A percentile compares a stretch with the other conserved stretches of the same genome.
These are phyloP conservation scores for Cossypha dichroa DNA, from an alignment of 2,797 vertebrate species.

Conservation along the genomic window DNA sequence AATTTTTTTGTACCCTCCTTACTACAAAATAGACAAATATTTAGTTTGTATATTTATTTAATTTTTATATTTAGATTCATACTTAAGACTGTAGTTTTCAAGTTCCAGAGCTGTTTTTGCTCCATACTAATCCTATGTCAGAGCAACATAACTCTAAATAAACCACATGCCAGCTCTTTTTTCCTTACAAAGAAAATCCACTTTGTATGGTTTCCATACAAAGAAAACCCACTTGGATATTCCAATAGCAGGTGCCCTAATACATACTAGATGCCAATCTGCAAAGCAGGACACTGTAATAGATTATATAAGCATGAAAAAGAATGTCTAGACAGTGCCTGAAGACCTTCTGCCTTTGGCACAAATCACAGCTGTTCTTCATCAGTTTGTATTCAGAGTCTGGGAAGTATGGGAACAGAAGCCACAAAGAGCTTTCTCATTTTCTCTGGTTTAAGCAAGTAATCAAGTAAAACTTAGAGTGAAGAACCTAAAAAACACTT, in stretches of 20 bases:
- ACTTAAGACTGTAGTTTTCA: background rate
- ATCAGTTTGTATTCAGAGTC: background rate
- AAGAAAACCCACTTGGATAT: background rate
- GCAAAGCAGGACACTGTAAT: background rate
- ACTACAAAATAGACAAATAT: background rate
- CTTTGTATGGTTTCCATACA: background rate
- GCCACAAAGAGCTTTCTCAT: background rate
- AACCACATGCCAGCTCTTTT: background rate
- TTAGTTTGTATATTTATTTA: background rate
- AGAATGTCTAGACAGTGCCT: background rate
- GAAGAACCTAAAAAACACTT: background rate
- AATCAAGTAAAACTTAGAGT: background rate
- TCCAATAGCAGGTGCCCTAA: background rate
- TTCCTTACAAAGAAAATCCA: background rate
- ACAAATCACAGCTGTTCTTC: background rate
- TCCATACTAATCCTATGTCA: background rate
- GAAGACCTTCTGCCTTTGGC: background rate
- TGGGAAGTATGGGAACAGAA: background rate
- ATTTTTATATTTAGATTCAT: background rate
- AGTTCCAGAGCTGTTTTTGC: background rate
- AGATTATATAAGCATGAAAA: background rate
- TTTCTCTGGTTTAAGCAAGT: background rate
- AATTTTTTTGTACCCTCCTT: background rate
- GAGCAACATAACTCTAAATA: background rate
- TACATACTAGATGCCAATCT: background rate